Conservation (phyloP, 2,888 invertebrate species). For the Apotomis betuletana region DNA sequence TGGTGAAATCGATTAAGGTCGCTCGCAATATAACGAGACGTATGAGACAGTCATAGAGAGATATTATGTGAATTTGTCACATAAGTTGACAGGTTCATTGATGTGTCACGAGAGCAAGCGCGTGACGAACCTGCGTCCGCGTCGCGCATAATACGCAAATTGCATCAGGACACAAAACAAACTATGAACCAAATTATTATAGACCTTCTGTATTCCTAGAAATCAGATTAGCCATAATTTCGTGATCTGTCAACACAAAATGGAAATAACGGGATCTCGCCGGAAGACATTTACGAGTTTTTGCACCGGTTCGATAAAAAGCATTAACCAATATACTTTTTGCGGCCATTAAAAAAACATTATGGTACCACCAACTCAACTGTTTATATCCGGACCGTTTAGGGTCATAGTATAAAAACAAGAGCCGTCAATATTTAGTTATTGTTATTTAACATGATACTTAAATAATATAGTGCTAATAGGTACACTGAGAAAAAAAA, state of each 20-base stretch:
- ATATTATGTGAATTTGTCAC: constrained; percentile 56
- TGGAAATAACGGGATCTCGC: constrained; percentile 63
- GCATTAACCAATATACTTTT: constrained; percentile 18
- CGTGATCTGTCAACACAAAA: constrained; percentile 55
- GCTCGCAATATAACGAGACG: constrained; percentile 36
- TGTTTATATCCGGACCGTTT: neutral
- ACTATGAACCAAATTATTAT: neutral
- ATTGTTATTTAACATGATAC: neutral
- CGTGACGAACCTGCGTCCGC: constrained; percentile 54
- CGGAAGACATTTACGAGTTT: constrained; percentile 51
- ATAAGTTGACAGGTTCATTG: constrained; percentile 57
- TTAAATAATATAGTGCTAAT: neutral
- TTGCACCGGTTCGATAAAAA: constrained; percentile 47
- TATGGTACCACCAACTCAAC: constrained; percentile 4
- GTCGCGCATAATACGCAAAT: constrained; percentile 67
- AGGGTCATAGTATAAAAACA: constrained; percentile 20
- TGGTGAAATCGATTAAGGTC: constrained; percentile 62
- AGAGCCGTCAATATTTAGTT: constrained; percentile 1
- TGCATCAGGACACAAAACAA: constrained; percentile 45
- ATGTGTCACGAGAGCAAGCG: constrained; percentile 51
- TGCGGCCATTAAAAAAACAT: constrained; percentile 31
- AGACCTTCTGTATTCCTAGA: neutral
- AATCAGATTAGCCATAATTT: neutral
- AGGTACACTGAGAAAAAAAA: no score
- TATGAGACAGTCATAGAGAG: constrained; percentile 39